These are phyloP conservation scores for Carassius gibelio DNA, from an alignment of 2,113 vertebrate genomes.

Conservation along the genomic window DNA sequence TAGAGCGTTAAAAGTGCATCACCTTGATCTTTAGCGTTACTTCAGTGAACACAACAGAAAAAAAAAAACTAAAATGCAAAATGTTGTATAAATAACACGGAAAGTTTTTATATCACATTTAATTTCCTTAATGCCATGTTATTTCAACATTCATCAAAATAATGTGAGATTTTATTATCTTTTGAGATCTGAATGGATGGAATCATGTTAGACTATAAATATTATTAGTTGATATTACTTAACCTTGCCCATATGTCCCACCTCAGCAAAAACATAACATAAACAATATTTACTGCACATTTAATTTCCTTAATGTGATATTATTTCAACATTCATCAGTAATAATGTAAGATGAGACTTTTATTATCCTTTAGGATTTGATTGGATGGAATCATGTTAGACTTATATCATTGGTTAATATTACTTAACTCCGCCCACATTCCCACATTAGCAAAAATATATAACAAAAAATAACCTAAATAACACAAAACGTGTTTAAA, in stretches of 20 bases:
- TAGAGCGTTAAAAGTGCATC: slow-evolving; percentile 31
- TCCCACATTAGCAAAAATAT: no score
- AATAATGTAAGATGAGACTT: not conserved
- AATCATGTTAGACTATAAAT: not conserved
- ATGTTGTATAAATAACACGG: not conserved
- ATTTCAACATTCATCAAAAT: not conserved
- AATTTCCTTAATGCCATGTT: not conserved
- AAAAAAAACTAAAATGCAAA: not conserved
- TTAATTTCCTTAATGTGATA: not conserved
- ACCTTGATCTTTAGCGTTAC: slow-evolving; percentile 18
- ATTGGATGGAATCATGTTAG: no score
- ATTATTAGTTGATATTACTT: not conserved
- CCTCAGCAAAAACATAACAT: no score
- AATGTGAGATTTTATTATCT: not conserved
- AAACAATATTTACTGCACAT: not conserved
- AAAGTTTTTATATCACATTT: not conserved
- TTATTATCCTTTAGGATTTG: no score
- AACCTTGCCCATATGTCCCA: no score
- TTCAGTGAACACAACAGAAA: not conserved
- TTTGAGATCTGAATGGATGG: not conserved
- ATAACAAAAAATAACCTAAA: no score
- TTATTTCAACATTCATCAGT: not conserved
- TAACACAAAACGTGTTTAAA: not conserved
- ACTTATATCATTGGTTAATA: no score
- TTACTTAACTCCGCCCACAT: no score